A percentile compares a stretch with the other conserved stretches of the same genome.
Evolutionary conservation across 2,888 invertebrate species (phyloP).

Genomic region (Hypomecis atomaria): DNA sequence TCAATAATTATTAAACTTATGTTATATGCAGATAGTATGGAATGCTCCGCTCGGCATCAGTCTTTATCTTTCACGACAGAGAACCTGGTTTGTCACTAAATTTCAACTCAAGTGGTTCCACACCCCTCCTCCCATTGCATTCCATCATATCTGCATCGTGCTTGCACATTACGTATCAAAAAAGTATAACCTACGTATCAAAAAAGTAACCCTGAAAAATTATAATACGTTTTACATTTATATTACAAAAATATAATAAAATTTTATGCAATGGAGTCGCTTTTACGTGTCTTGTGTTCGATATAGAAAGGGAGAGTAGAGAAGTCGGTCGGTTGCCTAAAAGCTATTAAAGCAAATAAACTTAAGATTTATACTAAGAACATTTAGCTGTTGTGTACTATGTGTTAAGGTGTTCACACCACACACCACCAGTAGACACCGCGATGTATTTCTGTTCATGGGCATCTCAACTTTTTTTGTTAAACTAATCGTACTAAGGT

Average conservation of each 20-base stretch:
- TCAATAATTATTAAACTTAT: not conserved
- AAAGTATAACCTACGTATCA: not conserved
- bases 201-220: too few species aligned
- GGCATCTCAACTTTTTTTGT: too few species aligned
- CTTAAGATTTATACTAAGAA: constrained; percentile 27
- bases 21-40: not conserved
- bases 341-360: constrained; percentile 36
- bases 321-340: constrained; percentile 15
- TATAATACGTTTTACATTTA: not conserved
- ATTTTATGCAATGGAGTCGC: not conserved
- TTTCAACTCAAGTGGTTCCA: not conserved
- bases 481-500: too few species aligned
- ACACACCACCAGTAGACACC: too few species aligned
- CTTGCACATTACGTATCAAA: not conserved
- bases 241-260: too few species aligned
- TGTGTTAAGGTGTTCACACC: too few species aligned
- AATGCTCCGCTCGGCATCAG: not conserved
- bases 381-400: too few species aligned
- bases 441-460: too few species aligned
- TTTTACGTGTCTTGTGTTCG: not conserved
- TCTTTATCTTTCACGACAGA: constrained; percentile 6
- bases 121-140: not conserved
- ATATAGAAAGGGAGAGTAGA: not conserved
- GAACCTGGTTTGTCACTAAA: not conserved
- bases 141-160: constrained; percentile 4